Percentiles rank a stretch among this genome's conserved stretches.
These are phyloP conservation scores for Dendrolimus punctatus DNA, from an alignment of 1,140 invertebrate species.

Conservation along the genomic window DNA sequence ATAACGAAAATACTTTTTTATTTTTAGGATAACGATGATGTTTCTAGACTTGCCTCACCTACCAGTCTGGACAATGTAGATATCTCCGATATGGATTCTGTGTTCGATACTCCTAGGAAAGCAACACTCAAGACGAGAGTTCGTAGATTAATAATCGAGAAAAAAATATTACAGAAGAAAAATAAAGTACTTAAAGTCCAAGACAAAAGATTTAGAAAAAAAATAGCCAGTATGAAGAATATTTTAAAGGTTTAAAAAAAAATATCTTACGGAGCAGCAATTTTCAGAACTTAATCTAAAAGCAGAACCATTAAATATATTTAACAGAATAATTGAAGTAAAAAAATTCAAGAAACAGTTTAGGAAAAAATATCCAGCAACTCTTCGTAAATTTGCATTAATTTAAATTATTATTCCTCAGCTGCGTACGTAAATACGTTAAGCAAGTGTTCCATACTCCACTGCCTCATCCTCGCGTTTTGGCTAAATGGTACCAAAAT, in stretches of 20 bases:
- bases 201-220: constrained; percentile 4
- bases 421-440: constrained; percentile 26
- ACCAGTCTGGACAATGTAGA: too few species aligned
- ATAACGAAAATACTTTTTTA: too few species aligned
- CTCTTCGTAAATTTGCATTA: constrained; percentile 23
- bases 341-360: neutral
- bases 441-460: constrained; percentile 22
- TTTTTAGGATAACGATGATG: too few species aligned
- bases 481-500: constrained; percentile 31
- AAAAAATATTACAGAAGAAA: constrained; percentile 1
- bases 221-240: neutral
- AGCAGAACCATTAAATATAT: neutral
- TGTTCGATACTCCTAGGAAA: too few species aligned
- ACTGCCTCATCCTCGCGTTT: constrained; percentile 25
- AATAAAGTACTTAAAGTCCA: constrained; percentile 5
- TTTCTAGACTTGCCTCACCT: too few species aligned
- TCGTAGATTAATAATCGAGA: neutral
- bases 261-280: neutral
- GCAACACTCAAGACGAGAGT: constrained; percentile 3
- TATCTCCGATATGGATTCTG: too few species aligned
- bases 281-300: neutral
- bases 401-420: constrained; percentile 33
- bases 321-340: constrained; percentile 1
- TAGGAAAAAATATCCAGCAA: constrained; percentile 1
- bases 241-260: constrained; percentile 3